Conservation (phyloP, 2,888 invertebrate species). For the Scaptomyza tumidula region DNA sequence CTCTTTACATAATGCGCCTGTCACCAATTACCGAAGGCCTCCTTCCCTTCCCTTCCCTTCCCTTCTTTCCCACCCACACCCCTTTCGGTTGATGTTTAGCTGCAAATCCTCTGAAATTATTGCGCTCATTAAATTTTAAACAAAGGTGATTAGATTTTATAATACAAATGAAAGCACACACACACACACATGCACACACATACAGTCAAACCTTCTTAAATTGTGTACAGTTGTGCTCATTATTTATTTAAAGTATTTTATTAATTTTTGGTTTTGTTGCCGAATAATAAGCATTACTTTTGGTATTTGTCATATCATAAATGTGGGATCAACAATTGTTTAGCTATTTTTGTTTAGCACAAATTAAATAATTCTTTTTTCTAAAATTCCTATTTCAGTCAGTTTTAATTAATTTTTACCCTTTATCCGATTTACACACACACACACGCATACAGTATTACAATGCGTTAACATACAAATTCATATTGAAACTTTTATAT, state of each 20-base stretch:
- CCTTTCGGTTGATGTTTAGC: constrained; percentile 24
- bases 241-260: constrained; percentile 73
- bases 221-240: constrained; percentile 67
- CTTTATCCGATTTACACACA: constrained; percentile 3
- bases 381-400: constrained; percentile 39
- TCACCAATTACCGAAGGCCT: constrained; percentile 60
- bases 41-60: neutral
- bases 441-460: neutral
- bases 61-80: too few species aligned
- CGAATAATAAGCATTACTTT: constrained; percentile 31
- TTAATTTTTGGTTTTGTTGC: constrained; percentile 43
- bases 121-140: constrained; percentile 81
- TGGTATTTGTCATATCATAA: constrained; percentile 51
- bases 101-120: constrained; percentile 75
- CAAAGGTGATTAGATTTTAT: constrained; percentile 81
- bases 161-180: constrained; percentile 49
- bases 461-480: neutral
- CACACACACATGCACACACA: constrained; percentile 22
- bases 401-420: constrained; percentile 67
- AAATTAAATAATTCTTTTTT: constrained; percentile 61
- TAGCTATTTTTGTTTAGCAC: constrained; percentile 21
- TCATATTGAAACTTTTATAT: constrained; percentile 1
- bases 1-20: constrained; percentile 35
- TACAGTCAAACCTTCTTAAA: constrained; percentile 16
- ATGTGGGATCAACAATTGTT: constrained; percentile 62